Evolutionary conservation across 2,113 vertebrate species (phyloP).

Genomic region (Ceyx margarethae): DNA sequence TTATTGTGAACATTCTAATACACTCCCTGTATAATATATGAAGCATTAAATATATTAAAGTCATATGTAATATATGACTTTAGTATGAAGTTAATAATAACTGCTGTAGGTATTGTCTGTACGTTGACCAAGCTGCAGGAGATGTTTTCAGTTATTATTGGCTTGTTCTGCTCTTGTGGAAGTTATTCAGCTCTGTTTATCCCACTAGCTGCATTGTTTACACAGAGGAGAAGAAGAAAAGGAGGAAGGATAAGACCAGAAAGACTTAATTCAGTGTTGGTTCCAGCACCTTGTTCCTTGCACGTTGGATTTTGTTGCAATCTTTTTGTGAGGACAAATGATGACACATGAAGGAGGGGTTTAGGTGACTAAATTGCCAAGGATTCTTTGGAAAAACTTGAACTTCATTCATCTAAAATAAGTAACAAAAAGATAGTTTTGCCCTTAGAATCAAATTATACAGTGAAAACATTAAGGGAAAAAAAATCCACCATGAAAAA

Average conservation of each 20-base stretch:
- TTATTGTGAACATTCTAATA: not conserved
- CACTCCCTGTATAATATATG: not conserved
- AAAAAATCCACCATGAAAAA: not conserved
- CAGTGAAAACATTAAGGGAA: not conserved
- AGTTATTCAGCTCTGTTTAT: not conserved
- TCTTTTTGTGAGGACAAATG: not conserved
- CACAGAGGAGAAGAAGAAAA: not conserved
- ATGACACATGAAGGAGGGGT: not conserved
- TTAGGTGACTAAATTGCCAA: not conserved
- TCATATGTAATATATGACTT: not conserved
- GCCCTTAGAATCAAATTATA: not conserved
- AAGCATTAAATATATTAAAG: no score
- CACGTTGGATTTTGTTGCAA: not conserved
- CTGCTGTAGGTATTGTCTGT: not conserved
- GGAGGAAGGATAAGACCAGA: not conserved
- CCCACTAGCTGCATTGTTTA: not conserved
- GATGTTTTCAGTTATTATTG: not conserved
- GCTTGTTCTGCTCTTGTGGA: not conserved
- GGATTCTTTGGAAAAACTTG: not conserved
- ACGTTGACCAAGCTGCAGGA: not conserved
- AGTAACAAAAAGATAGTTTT: not conserved
- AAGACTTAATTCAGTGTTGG: not conserved
- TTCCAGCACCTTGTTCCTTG: not conserved
- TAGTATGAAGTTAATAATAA: not conserved
- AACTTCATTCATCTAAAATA: not conserved